phyloP scores from a whole-genome alignment of 2,888 invertebrate genomes.

The Orchesellides sinensis region DNA sequence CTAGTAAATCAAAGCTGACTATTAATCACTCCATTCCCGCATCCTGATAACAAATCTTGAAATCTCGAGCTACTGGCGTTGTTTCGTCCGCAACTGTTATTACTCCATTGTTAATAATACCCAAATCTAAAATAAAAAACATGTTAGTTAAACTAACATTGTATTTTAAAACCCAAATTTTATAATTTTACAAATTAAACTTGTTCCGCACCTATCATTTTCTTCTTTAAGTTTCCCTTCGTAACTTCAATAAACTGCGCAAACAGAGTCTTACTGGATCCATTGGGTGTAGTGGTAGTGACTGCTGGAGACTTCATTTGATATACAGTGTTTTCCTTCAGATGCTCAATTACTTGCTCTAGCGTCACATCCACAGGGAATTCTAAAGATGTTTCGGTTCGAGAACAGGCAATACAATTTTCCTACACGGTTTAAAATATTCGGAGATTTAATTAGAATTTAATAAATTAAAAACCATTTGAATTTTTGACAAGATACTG shows the following conservation, averaged over 20 bases:
- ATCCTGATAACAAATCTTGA: conserved; percentile 30
- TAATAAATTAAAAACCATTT: neutral
- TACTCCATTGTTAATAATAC: conserved; percentile 89
- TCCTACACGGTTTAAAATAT: conserved; percentile 76
- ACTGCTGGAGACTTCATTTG: conserved; percentile 94
- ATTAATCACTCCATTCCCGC: conserved; percentile 33
- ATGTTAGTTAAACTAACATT: conserved; percentile 7
- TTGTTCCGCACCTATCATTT: conserved; percentile 81
- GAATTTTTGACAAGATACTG: neutral
- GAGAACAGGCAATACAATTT: conserved; percentile 90
- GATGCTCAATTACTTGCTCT: conserved; percentile 87
- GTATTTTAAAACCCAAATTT: neutral
- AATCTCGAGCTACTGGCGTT: conserved; percentile 80
- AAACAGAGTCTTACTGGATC: conserved; percentile 94
- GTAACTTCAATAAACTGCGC: conserved; percentile 95
- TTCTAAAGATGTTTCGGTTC: conserved; percentile 76
- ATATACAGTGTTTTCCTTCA: conserved; percentile 86
- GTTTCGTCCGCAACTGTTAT: conserved; percentile 95
- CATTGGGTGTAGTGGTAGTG: conserved; percentile 87
- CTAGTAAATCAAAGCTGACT: too few relatives aligned
- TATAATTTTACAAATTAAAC: too few relatives aligned
- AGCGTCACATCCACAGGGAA: conserved; percentile 80
- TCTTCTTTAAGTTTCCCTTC: conserved; percentile 94
- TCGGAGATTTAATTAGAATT: neutral
- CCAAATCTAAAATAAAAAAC: conserved; percentile 82